Evolutionary conservation across 1,140 invertebrate species (phyloP).

Genomic region (Lordiphosa collinella): DNA sequence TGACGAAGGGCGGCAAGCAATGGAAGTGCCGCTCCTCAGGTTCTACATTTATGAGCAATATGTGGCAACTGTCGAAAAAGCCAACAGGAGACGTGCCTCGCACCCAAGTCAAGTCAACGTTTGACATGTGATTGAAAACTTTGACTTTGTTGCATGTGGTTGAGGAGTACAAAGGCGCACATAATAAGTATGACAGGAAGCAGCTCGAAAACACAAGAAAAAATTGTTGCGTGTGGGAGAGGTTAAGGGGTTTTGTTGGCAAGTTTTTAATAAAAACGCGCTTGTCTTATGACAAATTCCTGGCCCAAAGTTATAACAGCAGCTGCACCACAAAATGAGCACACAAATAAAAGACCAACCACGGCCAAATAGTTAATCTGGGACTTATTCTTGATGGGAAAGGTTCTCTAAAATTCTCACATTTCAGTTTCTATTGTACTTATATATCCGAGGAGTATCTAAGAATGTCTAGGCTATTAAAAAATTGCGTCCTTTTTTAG

Average conservation of each 20-base stretch:
- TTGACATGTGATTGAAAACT: conserved; percentile 78
- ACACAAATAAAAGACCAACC: too few relatives aligned
- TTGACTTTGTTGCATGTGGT: conserved; percentile 72
- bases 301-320: conserved; percentile 16
- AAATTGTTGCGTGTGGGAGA: neutral
- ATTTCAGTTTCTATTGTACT: too few relatives aligned
- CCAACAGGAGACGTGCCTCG: conserved; percentile 36
- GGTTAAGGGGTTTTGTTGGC: conserved; percentile 16
- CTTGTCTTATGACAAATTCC: conserved; percentile 65
- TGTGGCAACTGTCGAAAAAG: conserved; percentile 66
- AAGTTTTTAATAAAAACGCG: conserved; percentile 68
- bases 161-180: conserved; percentile 37
- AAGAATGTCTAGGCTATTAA: too few relatives aligned
- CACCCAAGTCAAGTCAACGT: conserved; percentile 64
- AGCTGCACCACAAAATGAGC: neutral
- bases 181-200: conserved; percentile 45
- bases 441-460: too few relatives aligned
- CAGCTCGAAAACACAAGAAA: conserved; percentile 17
- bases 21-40: conserved; percentile 6
- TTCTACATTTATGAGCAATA: conserved; percentile 74
- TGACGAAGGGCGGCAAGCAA: neutral
- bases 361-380: too few relatives aligned
- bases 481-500: too few relatives aligned
- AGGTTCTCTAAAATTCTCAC: too few relatives aligned
- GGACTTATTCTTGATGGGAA: too few relatives aligned